These are phyloP conservation scores for Oreortyx pictus DNA, from an alignment of 2,797 vertebrate species.

Conservation along the genomic window DNA sequence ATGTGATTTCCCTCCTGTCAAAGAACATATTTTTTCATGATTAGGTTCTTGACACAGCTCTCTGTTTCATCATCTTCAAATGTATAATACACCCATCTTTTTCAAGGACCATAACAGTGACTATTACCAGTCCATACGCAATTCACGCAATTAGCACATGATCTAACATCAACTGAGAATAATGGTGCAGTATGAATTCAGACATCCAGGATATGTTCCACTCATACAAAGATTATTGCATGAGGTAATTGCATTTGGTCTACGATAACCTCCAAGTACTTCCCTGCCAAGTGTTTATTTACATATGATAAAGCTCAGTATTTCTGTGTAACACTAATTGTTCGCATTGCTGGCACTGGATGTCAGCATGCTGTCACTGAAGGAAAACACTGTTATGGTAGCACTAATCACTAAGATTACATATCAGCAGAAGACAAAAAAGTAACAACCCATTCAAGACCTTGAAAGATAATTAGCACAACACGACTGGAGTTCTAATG, in stretches of 20 bases:
- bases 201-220: background rate
- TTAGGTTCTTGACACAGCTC: background rate
- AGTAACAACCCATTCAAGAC: background rate
- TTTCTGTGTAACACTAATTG: background rate
- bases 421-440: background rate
- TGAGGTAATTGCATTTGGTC: background rate
- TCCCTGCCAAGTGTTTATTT: background rate
- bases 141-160: background rate
- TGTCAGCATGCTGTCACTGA: background rate
- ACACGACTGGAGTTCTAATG: background rate
- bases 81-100: background rate
- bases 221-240: background rate
- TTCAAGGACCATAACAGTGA: background rate
- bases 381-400: background rate
- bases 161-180: background rate
- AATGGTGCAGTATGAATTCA: background rate
- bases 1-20: background rate
- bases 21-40: background rate
- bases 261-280: background rate
- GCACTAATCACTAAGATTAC: background rate
- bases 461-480: slow-evolving; percentile 20
- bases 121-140: background rate
- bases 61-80: background rate
- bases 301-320: background rate
- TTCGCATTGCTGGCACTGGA: slow-evolving; percentile 8